phyloP scores from a whole-genome alignment of 2,797 vertebrate species.

The Scleropages formosus region DNA sequence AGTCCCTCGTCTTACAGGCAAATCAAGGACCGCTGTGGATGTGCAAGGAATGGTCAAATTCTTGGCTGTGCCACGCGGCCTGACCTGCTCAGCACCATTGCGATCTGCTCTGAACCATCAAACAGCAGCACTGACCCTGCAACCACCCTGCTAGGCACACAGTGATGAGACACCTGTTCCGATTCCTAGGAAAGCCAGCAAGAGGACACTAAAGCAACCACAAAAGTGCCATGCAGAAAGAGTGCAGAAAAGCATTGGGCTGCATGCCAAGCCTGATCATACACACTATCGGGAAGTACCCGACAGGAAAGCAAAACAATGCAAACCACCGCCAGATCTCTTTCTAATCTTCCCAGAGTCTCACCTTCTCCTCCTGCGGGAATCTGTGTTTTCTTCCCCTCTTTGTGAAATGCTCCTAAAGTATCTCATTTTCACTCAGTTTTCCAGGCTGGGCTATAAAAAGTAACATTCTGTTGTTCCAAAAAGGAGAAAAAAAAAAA shows the following conservation, averaged over 20 bases:
- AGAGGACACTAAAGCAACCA: no score
- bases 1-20: no score
- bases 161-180: neutral
- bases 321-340: neutral
- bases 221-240: no score
- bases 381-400: conserved; percentile 30
- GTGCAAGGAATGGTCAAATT: no score
- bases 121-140: neutral
- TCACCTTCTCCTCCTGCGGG: conserved; percentile 34
- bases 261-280: neutral
- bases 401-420: neutral
- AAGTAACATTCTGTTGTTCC: neutral
- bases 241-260: no score
- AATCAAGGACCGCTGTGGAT: no score
- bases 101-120: no score
- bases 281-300: neutral
- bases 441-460: neutral
- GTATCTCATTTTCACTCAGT: neutral
- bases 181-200: neutral
- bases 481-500: neutral
- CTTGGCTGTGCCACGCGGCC: no score
- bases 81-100: no score
- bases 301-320: neutral
- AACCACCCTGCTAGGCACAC: neutral
- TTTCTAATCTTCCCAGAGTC: neutral